Conservation (phyloP, 2,797 vertebrate genomes). For the Bucorvus abyssinicus region DNA sequence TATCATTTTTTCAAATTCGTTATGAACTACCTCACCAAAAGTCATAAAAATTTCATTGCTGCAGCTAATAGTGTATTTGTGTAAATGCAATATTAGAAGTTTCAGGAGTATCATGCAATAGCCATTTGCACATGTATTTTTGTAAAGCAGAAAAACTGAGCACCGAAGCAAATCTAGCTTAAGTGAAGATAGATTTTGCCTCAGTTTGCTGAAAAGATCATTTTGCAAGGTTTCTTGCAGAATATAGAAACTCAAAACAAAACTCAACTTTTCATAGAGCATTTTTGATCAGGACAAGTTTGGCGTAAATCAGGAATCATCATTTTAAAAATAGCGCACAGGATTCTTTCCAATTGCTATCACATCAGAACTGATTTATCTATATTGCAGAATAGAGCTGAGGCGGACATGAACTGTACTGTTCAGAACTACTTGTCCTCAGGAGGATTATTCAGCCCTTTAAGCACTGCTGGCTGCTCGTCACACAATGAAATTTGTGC, state of each 20-base stretch:
- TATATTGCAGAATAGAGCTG: neutral
- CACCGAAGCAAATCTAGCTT: neutral
- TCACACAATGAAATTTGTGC: neutral
- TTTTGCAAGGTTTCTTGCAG: neutral
- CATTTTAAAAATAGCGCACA: neutral
- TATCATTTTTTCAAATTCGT: neutral
- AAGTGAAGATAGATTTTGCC: neutral
- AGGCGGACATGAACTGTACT: neutral
- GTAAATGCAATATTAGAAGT: neutral
- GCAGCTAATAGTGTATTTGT: neutral
- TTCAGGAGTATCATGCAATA: neutral
- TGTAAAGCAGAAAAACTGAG: neutral
- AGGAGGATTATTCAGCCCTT: neutral
- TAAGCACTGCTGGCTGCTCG: neutral
- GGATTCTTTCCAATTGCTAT: neutral
- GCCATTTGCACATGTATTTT: neutral
- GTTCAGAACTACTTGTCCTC: neutral
- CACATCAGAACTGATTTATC: neutral
- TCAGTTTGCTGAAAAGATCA: neutral
- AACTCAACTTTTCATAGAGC: neutral
- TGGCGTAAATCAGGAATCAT: neutral
- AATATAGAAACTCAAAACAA: neutral
- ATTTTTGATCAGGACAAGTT: neutral
- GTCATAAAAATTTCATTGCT: neutral
- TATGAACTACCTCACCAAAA: neutral